Percentiles rank a stretch among this genome's conserved stretches.
Evolutionary conservation across 2,888 invertebrate species (phyloP).

Genomic region (Lepetodrilus schrolli): DNA sequence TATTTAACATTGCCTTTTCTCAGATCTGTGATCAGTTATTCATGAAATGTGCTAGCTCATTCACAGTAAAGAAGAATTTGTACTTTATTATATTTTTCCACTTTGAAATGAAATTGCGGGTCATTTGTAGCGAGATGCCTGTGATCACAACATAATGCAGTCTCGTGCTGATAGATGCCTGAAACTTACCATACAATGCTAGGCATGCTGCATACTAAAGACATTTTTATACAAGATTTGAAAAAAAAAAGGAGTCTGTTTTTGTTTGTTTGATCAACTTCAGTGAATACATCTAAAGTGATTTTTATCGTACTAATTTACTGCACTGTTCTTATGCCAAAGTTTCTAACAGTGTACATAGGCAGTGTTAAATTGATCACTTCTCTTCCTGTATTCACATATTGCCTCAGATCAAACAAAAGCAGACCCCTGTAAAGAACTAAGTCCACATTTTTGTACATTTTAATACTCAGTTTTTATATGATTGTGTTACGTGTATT

Average conservation of each 20-base stretch:
- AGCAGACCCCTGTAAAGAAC: not conserved
- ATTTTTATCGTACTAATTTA: not conserved
- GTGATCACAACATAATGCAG: slow-evolving; percentile 26
- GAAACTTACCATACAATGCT: not conserved
- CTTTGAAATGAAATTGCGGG: slow-evolving; percentile 29
- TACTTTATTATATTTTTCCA: slow-evolving; percentile 29
- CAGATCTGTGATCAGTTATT: slow-evolving; percentile 31
- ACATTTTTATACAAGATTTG: not conserved
- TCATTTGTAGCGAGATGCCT: slow-evolving; percentile 17
- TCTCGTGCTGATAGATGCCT: not conserved
- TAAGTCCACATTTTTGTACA: slow-evolving; percentile 25
- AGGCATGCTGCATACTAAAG: slow-evolving; percentile 4
- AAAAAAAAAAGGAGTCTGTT: slow-evolving; percentile 9
- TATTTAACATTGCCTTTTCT: slow-evolving; percentile 30
- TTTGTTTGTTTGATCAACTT: slow-evolving; percentile 1
- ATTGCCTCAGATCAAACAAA: slow-evolving; percentile 20
- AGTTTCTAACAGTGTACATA: slow-evolving; percentile 8
- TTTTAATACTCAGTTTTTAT: slow-evolving; percentile 29
- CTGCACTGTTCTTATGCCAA: slow-evolving; percentile 22
- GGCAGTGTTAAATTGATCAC: slow-evolving; percentile 9
- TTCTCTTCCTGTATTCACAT: slow-evolving; percentile 27
- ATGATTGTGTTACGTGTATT: slow-evolving; percentile 25
- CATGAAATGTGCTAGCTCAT: slow-evolving; percentile 27
- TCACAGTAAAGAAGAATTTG: slow-evolving; percentile 27
- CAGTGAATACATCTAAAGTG: not conserved